These are phyloP conservation scores for Danio albolineatus DNA, from an alignment of 2,797 vertebrate species.

Conservation along the genomic window DNA sequence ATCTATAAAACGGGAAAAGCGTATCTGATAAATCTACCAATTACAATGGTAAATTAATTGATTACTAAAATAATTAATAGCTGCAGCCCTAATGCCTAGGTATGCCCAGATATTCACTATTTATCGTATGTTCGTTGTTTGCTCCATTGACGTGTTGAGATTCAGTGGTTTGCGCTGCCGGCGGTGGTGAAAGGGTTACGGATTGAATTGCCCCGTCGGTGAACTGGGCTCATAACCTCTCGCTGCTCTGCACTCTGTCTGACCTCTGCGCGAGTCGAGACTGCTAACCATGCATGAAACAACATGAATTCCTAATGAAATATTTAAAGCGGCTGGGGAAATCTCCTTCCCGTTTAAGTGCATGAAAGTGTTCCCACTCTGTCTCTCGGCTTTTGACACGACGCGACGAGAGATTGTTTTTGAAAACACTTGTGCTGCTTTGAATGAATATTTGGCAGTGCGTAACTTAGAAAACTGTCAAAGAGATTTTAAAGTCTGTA, in stretches of 20 bases:
- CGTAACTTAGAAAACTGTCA: too few relatives aligned
- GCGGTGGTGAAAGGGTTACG: slow-evolving; percentile 44
- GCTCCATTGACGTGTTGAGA: not conserved
- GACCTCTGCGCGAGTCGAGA: slow-evolving; percentile 46
- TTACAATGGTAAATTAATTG: too few relatives aligned
- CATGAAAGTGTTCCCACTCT: slow-evolving; percentile 5
- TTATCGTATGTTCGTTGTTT: not conserved
- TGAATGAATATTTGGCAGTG: not conserved
- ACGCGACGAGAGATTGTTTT: slow-evolving; percentile 26
- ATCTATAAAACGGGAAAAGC: too few relatives aligned
- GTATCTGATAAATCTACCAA: too few relatives aligned
- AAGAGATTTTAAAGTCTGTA: not conserved
- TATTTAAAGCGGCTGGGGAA: slow-evolving; percentile 53
- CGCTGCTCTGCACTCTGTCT: slow-evolving; percentile 57
- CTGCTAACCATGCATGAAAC: slow-evolving; percentile 53
- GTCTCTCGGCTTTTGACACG: slow-evolving; percentile 24
- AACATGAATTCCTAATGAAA: slow-evolving; percentile 64
- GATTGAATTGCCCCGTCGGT: slow-evolving; percentile 28
- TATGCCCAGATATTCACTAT: not conserved
- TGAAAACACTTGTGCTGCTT: not conserved
- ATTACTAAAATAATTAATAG: too few relatives aligned
- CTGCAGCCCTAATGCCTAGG: too few relatives aligned
- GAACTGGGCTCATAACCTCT: slow-evolving; percentile 59
- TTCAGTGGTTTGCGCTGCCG: not conserved
- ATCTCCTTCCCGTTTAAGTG: slow-evolving; percentile 42